Conservation (phyloP, 1,140 invertebrate genomes). For the Zophobas morio region DNA sequence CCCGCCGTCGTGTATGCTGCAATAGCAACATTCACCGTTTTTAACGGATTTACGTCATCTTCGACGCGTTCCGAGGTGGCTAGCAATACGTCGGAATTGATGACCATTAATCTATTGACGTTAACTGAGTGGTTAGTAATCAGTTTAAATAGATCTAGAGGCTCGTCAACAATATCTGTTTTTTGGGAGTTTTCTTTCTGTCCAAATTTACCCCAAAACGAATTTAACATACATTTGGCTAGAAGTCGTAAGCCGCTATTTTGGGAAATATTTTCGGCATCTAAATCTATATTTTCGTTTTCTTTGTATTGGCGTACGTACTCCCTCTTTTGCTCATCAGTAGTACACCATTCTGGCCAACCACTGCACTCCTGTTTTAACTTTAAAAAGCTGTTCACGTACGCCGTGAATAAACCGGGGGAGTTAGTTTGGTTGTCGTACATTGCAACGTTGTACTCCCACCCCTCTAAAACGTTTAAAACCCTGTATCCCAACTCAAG, state of each 20-base stretch:
- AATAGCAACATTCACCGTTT: constrained; percentile 62
- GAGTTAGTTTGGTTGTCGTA: constrained; percentile 30
- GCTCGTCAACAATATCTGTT: constrained; percentile 35
- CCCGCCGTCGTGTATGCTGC: constrained; percentile 64
- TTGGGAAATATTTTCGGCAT: constrained; percentile 8
- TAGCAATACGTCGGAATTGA: constrained; percentile 6
- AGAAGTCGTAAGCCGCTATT: constrained; percentile 64
- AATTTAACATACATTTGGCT: constrained; percentile 64
- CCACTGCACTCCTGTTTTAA: constrained; percentile 34
- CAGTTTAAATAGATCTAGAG: constrained; percentile 33
- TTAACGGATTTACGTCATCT: background rate
- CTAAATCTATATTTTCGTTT: background rate
- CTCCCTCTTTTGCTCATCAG: background rate
- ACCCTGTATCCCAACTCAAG: constrained; percentile 48
- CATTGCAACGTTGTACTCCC: constrained; percentile 40
- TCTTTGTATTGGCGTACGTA: background rate
- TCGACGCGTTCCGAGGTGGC: constrained; percentile 36
- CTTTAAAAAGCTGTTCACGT: constrained; percentile 51
- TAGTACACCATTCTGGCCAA: background rate
- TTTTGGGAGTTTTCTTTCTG: constrained; percentile 38
- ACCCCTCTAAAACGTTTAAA: constrained; percentile 47
- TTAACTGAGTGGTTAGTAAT: constrained; percentile 2
- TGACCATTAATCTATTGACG: constrained; percentile 10
- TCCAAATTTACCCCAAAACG: constrained; percentile 63
- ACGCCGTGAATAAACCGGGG: background rate